Evolutionary conservation across 2,113 vertebrate species (phyloP).

Genomic region (Larimichthys crocea): DNA sequence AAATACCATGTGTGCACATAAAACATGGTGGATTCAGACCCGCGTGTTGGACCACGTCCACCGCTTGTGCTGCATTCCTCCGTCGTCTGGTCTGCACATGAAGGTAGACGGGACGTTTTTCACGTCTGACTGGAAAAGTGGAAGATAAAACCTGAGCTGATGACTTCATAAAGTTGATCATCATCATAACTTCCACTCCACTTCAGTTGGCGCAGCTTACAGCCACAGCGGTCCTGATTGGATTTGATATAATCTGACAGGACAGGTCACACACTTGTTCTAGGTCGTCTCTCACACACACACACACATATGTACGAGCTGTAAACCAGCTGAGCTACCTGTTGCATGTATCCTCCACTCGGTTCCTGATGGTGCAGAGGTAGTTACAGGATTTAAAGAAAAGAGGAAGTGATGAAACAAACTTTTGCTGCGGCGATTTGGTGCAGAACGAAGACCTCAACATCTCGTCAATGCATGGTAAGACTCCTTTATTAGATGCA

Average conservation of each 20-base stretch:
- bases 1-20: background rate
- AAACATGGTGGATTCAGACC: background rate
- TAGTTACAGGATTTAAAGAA: constrained; percentile 2
- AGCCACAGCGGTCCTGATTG: constrained; percentile 48
- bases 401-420: constrained; percentile 20
- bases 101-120: background rate
- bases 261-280: constrained; percentile 52
- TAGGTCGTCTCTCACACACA: constrained; percentile 35
- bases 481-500: background rate
- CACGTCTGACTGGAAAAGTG: background rate
- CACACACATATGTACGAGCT: background rate
- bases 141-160: background rate
- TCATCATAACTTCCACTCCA: background rate
- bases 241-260: constrained; percentile 77
- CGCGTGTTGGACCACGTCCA: background rate
- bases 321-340: background rate
- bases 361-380: background rate
- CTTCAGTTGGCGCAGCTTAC: background rate
- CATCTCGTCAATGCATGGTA: constrained; percentile 55
- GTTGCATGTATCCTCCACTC: background rate
- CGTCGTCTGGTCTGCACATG: background rate
- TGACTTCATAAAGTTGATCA: background rate
- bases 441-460: constrained; percentile 11
- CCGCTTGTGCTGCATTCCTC: background rate
- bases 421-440: fast-evolving